phyloP scores from a whole-genome alignment of 1,140 invertebrate genomes.

The Atopsyche davidsoni region DNA sequence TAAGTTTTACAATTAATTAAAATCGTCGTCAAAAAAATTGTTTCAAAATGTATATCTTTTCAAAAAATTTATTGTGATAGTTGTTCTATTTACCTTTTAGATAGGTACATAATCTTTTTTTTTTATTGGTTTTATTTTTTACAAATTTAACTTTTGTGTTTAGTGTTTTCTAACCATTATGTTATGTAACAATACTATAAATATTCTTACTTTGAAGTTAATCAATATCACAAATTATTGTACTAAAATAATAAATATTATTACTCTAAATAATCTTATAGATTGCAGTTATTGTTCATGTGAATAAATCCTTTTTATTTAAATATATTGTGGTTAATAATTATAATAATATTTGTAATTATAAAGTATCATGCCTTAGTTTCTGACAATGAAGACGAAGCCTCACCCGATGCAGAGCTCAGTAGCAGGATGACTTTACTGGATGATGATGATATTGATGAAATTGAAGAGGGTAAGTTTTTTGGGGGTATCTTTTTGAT shows the following conservation, averaged over 20 bases:
- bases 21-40: no score
- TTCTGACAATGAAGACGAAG: constrained; percentile 40
- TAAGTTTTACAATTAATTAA: no score
- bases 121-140: no score
- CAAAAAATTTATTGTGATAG: no score
- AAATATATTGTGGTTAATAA: not conserved
- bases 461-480: constrained; percentile 11
- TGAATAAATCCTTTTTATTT: not conserved
- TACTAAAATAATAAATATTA: constrained; percentile 1
- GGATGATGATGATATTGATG: constrained; percentile 21
- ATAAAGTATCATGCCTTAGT: constrained; percentile 8
- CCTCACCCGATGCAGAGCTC: constrained; percentile 31
- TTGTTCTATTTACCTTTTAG: no score
- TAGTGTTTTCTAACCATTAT: no score
- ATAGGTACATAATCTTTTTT: no score
- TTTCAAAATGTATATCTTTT: no score
- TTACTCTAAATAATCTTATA: not conserved
- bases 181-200: no score
- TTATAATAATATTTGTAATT: not conserved
- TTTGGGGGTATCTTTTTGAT: not conserved
- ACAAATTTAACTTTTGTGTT: no score
- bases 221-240: no score
- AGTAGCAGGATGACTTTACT: constrained; percentile 27
- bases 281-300: not conserved
- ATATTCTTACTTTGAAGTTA: no score